These are phyloP conservation scores for Eurypyga helias DNA, from an alignment of 2,113 vertebrate species.

Conservation along the genomic window DNA sequence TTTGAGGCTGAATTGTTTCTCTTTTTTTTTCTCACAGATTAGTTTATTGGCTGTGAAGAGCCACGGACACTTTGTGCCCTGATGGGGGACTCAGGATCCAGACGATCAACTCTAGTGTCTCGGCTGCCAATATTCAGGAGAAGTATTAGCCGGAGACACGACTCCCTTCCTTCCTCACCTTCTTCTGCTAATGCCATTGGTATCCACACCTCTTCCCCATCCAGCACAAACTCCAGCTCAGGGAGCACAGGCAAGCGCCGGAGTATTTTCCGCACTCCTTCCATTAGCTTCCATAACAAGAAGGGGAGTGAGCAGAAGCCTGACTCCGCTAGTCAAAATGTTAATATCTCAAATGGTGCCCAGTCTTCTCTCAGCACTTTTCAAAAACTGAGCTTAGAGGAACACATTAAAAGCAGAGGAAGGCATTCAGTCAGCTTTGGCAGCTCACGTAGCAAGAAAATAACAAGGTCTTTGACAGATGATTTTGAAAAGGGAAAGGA, in stretches of 20 bases:
- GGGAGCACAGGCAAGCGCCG: constrained; percentile 94
- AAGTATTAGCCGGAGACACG: constrained; percentile 88
- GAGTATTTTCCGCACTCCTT: constrained; percentile 92
- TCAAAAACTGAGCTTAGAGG: constrained; percentile 74
- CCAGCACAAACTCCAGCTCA: constrained; percentile 97
- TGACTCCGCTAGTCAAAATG: constrained; percentile 73
- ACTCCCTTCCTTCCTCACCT: constrained; percentile 94
- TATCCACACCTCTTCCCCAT: constrained; percentile 92
- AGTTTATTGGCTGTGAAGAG: constrained; percentile 28
- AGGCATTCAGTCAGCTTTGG: constrained; percentile 89
- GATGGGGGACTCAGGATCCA: constrained; percentile 93
- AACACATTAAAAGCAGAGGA: constrained; percentile 80
- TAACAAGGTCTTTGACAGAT: constrained; percentile 91
- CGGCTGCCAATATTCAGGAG: constrained; percentile 96
- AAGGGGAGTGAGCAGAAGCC: constrained; percentile 81
- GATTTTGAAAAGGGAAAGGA: constrained; percentile 90
- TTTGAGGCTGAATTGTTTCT: not conserved
- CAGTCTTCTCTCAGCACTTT: constrained; percentile 72
- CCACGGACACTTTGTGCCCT: constrained; percentile 51
- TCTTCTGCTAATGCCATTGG: constrained; percentile 88
- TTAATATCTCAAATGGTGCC: constrained; percentile 83
- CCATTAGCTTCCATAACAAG: constrained; percentile 90
- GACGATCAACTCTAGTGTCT: constrained; percentile 93
- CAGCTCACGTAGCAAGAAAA: constrained; percentile 89
- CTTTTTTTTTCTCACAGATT: constrained; percentile 27